Percentiles rank a stretch among this genome's conserved stretches.
Evolutionary conservation across 2,113 vertebrate genomes (phyloP).

Genomic region (Indicator indicator): DNA sequence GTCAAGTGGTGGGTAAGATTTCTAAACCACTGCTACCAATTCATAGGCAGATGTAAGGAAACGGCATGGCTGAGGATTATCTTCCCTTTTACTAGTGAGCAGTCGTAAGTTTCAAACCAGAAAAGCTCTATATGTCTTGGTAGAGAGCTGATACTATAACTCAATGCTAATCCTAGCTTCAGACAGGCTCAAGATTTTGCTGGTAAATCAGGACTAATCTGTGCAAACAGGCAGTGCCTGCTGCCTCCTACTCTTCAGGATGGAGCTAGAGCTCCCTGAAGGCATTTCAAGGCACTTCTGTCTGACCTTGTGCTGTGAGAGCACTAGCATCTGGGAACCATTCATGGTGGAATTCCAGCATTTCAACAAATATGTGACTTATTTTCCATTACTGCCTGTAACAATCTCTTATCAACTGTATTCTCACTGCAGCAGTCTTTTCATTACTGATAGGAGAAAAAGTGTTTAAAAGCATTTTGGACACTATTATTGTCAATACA

Average conservation of each 20-base stretch:
- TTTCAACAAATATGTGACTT: neutral
- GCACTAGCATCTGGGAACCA: neutral
- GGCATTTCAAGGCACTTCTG: neutral
- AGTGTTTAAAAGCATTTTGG: neutral
- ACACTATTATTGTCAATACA: neutral
- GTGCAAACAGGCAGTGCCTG: neutral
- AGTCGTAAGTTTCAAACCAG: neutral
- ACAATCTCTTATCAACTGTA: neutral
- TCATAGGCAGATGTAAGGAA: neutral
- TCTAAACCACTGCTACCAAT: neutral
- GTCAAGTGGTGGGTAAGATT: neutral
- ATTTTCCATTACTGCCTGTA: neutral
- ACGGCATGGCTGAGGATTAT: neutral
- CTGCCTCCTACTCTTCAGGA: neutral
- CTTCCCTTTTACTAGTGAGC: neutral
- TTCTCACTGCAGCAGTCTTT: neutral
- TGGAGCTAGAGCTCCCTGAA: accelerated
- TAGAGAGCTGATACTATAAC: accelerated
- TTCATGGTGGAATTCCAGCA: neutral
- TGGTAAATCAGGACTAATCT: neutral
- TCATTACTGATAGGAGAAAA: neutral
- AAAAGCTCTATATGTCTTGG: neutral
- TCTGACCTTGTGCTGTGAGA: neutral
- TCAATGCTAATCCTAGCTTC: accelerated
- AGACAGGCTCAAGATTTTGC: neutral